phyloP scores from a whole-genome alignment of 2,888 invertebrate species.

The Hartigia nigra region DNA sequence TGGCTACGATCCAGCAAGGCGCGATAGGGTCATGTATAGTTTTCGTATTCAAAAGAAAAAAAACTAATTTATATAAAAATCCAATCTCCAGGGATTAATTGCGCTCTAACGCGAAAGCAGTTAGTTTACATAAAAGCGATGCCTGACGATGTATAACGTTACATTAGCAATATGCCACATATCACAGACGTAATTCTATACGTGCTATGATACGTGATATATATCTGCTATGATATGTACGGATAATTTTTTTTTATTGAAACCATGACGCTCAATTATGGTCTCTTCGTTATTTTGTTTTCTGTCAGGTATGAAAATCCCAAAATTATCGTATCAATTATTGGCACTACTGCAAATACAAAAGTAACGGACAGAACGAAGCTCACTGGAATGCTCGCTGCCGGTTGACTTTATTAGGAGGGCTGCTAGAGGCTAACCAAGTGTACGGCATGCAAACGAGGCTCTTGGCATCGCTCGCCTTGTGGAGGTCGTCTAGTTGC shows the following conservation, averaged over 20 bases:
- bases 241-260: background rate
- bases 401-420: constrained; percentile 49
- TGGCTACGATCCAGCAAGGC: background rate
- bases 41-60: background rate
- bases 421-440: constrained; percentile 28
- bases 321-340: background rate
- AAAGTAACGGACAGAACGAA: background rate
- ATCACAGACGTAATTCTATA: constrained; percentile 33
- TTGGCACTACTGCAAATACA: background rate
- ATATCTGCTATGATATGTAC: no score
- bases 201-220: no score
- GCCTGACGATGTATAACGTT: constrained; percentile 31
- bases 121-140: constrained; percentile 26
- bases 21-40: no score
- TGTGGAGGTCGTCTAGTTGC: constrained; percentile 57
- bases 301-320: background rate
- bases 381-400: constrained; percentile 10
- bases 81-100: background rate
- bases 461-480: constrained; percentile 36
- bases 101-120: background rate
- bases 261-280: background rate
- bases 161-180: constrained; percentile 30
- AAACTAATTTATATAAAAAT: background rate
- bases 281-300: background rate
- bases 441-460: constrained; percentile 41